These are phyloP conservation scores for Hedychridium roseum DNA, from an alignment of 2,888 invertebrate species.

Conservation along the genomic window DNA sequence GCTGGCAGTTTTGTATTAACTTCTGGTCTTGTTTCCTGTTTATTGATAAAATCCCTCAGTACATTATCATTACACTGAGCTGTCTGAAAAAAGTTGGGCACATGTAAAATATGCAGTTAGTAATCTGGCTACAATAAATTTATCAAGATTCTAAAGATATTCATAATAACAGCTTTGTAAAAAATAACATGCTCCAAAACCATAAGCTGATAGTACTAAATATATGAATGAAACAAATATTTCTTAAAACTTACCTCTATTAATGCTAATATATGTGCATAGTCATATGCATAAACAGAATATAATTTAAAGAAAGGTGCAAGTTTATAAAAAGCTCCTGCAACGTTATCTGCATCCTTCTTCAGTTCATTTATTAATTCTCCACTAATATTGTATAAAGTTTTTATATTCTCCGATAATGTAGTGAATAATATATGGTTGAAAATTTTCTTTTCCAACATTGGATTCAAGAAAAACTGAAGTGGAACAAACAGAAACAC, in stretches of 20 bases:
- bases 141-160: constrained; percentile 1
- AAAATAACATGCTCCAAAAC: no score
- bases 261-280: constrained; percentile 70
- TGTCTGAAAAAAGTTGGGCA: constrained; percentile 56
- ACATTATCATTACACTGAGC: constrained; percentile 66
- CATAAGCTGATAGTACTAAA: no score
- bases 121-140: not conserved
- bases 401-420: constrained; percentile 72
- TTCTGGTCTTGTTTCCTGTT: constrained; percentile 75
- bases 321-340: constrained; percentile 73
- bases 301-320: constrained; percentile 82
- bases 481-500: constrained; percentile 10
- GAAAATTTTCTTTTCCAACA: constrained; percentile 66
- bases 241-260: constrained; percentile 67
- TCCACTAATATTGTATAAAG: constrained; percentile 71
- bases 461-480: constrained; percentile 70
- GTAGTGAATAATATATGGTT: constrained; percentile 65
- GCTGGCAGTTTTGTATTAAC: constrained; percentile 76
- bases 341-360: constrained; percentile 68
- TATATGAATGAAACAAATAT: no score
- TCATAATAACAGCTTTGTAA: no score
- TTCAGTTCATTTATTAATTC: constrained; percentile 70
- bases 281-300: constrained; percentile 80
- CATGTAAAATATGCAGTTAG: not conserved
- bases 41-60: constrained; percentile 69